A percentile compares a stretch with the other conserved stretches of the same genome.
Evolutionary conservation across 2,113 vertebrate genomes (phyloP).

Genomic region (Ictalurus punctatus): DNA sequence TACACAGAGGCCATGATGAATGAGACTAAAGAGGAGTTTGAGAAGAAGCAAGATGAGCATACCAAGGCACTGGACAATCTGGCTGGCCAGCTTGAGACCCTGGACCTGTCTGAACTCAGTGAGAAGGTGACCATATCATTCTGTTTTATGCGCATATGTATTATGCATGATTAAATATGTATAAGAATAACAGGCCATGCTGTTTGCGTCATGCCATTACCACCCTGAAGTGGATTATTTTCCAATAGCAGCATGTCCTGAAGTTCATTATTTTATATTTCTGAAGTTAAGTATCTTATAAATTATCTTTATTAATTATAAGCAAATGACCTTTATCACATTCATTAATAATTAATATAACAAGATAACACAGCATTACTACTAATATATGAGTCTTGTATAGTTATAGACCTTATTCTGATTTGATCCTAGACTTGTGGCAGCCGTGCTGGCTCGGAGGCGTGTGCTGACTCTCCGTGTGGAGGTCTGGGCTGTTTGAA

Average conservation of each 20-base stretch:
- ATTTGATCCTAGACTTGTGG: slow-evolving; percentile 81
- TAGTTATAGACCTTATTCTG: neutral
- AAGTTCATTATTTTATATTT: neutral
- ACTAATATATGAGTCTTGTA: neutral
- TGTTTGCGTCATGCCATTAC: neutral
- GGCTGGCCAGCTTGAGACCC: slow-evolving; percentile 86
- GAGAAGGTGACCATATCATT: slow-evolving; percentile 73
- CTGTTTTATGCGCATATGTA: neutral
- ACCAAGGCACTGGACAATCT: slow-evolving; percentile 85
- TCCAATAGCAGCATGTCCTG: neutral
- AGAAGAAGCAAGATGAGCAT: slow-evolving; percentile 80
- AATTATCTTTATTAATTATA: neutral
- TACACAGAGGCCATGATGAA: slow-evolving; percentile 81
- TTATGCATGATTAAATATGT: neutral
- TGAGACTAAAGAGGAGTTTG: slow-evolving; percentile 75
- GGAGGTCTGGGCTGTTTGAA: slow-evolving; percentile 83
- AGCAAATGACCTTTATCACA: neutral
- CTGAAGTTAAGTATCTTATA: neutral
- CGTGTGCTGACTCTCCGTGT: slow-evolving; percentile 76
- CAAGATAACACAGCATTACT: neutral
- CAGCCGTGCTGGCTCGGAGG: slow-evolving; percentile 72
- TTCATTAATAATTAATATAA: neutral
- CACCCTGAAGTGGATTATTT: neutral
- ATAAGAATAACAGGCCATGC: neutral
- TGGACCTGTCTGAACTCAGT: slow-evolving; percentile 81